Evolutionary conservation across 2,113 vertebrate genomes (phyloP), one percentile per base, ranked within the genome.

Genomic region (Lamprologus callipterus): DNA sequence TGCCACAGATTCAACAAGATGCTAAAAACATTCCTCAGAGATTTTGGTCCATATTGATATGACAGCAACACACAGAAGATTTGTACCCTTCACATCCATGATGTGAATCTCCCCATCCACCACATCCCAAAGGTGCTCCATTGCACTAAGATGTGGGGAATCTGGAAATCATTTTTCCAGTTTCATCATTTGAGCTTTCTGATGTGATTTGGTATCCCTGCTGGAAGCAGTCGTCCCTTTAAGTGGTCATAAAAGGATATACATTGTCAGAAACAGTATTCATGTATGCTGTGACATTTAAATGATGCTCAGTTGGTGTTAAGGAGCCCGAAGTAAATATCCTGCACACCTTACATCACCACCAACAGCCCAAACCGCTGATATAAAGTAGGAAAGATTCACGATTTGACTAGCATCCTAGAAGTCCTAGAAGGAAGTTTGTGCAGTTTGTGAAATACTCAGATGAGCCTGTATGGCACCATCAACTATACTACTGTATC

Each of bases 291-390:
- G 63, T 68, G 63, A 5, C 33, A 21, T 40, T 68, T 68, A 37
- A 68, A 42, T 42, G 35, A 70, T 70, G 12, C n/a, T 70, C n/a
- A 42, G 7, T 70, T 70, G 63, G 11, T 23, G 35, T 40, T 70
- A 70, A 1, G 0, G 63, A 33, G 3, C 63, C 35, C 35, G 23
- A 68, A 21, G 12, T 23, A 68, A 68, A 37, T 68, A 21, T 68
- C 0, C 7, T 1, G 19, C 63, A 42, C 65, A 70, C 12, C 5
- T 70, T 70, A 42, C 37, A 42, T 23, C 37, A 70, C 65, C 37
- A 3, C 12, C 37, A 70, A 9, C 65, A 1, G 1, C n/a, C 8
- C 8, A 0, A 73, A 45, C 65, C 0, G 3, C 40, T 45, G 21
- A 17, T 45, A 73, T 42, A 2, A 73, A 26, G 65, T 42, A 73